Percentiles rank a stretch among this genome's conserved stretches.
These are phyloP conservation scores for Spatulosminthurus flaviceps DNA, from an alignment of 2,888 invertebrate genomes.

Conservation along the genomic window DNA sequence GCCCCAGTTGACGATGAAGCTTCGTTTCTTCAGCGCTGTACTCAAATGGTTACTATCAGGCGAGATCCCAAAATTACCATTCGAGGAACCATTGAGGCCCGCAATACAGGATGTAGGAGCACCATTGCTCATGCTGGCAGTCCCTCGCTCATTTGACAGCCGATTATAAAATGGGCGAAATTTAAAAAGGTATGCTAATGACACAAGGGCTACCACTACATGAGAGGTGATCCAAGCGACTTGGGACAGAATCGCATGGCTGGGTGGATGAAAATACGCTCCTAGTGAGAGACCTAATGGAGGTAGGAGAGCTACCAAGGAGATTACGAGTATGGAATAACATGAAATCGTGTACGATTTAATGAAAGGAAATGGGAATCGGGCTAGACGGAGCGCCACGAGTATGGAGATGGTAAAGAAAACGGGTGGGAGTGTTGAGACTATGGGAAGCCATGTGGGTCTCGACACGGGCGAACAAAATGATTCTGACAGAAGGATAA, in stretches of 20 bases:
- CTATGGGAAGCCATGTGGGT: slow-evolving; percentile 63
- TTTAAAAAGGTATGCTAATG: slow-evolving; percentile 63
- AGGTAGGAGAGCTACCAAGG: slow-evolving; percentile 58
- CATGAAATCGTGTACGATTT: slow-evolving; percentile 62
- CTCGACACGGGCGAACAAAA: slow-evolving; percentile 62
- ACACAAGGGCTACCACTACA: slow-evolving; percentile 62
- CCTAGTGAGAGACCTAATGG: slow-evolving; percentile 62
- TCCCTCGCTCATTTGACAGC: slow-evolving; percentile 61
- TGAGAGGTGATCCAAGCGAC: slow-evolving; percentile 63
- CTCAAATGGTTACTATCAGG: slow-evolving; percentile 59
- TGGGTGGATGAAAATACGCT: slow-evolving; percentile 61
- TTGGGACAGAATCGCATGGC: slow-evolving; percentile 60
- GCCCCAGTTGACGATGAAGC: slow-evolving; percentile 63
- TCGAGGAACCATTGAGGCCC: slow-evolving; percentile 55
- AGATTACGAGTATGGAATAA: slow-evolving; percentile 61
- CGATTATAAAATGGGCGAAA: slow-evolving; percentile 63
- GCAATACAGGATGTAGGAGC: slow-evolving; percentile 53
- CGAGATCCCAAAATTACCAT: slow-evolving; percentile 55
- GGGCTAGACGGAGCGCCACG: slow-evolving; percentile 62
- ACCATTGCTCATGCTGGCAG: slow-evolving; percentile 53
- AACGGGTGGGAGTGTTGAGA: slow-evolving; percentile 63
- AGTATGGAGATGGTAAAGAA: slow-evolving; percentile 63
- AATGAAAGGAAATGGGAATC: slow-evolving; percentile 63
- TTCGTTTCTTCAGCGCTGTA: slow-evolving; percentile 62
- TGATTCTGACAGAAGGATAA: slow-evolving; percentile 63